Conservation (phyloP, 2,113 vertebrate genomes). For the Dicaeum eximium region DNA sequence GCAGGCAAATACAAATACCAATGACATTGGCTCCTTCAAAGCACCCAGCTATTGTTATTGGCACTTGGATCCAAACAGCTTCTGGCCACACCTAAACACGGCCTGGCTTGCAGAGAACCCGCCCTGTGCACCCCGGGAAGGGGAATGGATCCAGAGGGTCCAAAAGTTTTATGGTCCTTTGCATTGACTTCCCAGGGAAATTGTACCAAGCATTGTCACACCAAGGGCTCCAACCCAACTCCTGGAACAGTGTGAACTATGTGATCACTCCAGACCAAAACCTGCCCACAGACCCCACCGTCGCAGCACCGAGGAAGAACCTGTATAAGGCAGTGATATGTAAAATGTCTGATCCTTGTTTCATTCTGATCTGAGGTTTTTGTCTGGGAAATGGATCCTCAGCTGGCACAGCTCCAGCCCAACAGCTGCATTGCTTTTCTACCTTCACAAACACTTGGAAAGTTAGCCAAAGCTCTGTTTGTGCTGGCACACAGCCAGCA, state of each 20-base stretch:
- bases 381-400: slow-evolving; percentile 38
- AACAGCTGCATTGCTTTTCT: slow-evolving; percentile 71
- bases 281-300: not conserved
- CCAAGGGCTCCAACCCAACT: not conserved
- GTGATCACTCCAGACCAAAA: not conserved
- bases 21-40: not conserved
- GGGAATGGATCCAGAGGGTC: not conserved
- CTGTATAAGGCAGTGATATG: not conserved
- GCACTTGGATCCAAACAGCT: not conserved
- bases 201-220: not conserved
- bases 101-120: not conserved
- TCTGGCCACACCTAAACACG: not conserved
- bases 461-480: slow-evolving; percentile 65
- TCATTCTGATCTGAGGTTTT: slow-evolving; percentile 2
- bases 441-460: slow-evolving; percentile 65
- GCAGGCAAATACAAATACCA: not conserved
- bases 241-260: not conserved
- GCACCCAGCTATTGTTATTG: not conserved
- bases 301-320: not conserved
- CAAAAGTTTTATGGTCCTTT: not conserved
- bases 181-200: not conserved
- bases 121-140: fast-evolving
- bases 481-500: slow-evolving; percentile 60
- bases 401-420: slow-evolving; percentile 14
- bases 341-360: slow-evolving; percentile 30